These are phyloP conservation scores for Anguilla japonica DNA, from an alignment of 2,113 vertebrate species.

Conservation along the genomic window DNA sequence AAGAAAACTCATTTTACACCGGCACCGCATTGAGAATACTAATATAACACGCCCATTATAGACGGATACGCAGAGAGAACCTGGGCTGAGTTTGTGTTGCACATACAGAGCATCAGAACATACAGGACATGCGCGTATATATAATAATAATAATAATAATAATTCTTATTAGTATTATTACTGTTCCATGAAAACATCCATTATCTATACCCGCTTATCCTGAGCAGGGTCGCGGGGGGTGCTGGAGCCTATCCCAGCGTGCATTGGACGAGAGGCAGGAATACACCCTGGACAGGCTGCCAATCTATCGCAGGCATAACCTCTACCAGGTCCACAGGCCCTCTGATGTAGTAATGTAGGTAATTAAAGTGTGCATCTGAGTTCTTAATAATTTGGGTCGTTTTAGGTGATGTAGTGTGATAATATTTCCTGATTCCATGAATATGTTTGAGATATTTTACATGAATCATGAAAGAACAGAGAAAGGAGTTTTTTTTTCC, in stretches of 20 bases:
- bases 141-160: background rate
- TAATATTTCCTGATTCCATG: background rate
- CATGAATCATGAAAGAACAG: background rate
- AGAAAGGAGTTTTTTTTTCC: background rate
- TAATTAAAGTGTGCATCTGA: background rate
- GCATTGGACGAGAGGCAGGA: too few species aligned
- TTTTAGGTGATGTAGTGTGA: background rate
- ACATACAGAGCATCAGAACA: background rate
- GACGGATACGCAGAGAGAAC: background rate
- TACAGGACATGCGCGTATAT: background rate
- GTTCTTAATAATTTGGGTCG: background rate
- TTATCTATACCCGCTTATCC: too few species aligned
- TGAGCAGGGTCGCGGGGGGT: too few species aligned
- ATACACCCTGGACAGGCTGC: too few species aligned
- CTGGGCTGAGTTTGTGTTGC: background rate
- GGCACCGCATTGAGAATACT: constrained; percentile 80
- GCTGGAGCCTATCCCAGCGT: too few species aligned
- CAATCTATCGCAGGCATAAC: background rate
- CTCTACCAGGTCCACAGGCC: background rate
- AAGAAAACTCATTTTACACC: constrained; percentile 98
- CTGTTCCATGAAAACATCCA: too few species aligned
- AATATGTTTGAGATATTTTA: background rate
- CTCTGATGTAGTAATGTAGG: background rate
- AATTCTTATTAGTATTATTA: background rate
- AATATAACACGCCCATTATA: constrained; percentile 50